Evolutionary conservation across 2,797 vertebrate species (phyloP).

Genomic region (Alosa sapidissima): DNA sequence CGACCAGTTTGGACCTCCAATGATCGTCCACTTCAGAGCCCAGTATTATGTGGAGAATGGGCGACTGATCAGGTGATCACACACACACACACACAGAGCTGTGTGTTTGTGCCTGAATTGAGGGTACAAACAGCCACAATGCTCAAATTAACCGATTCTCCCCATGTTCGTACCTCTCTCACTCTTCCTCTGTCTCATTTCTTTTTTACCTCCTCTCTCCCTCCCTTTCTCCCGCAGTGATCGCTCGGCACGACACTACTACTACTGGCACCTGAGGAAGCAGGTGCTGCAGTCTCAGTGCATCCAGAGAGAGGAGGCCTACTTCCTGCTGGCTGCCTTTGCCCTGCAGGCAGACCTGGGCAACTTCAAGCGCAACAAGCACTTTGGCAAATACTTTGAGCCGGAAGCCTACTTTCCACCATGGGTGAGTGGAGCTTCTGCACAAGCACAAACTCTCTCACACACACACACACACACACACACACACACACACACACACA

Average conservation of each 20-base stretch:
- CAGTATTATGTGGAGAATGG: slow-evolving; percentile 99
- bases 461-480: no score
- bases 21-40: slow-evolving; percentile 98
- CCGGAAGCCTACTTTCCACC: slow-evolving; percentile 94
- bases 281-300: slow-evolving; percentile 94
- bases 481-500: neutral
- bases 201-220: neutral
- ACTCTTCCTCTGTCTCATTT: neutral
- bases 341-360: slow-evolving; percentile 96
- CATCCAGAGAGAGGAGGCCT: slow-evolving; percentile 90
- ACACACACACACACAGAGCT: neutral
- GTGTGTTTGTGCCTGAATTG: neutral
- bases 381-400: slow-evolving; percentile 96
- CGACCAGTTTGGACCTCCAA: slow-evolving; percentile 96
- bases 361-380: slow-evolving; percentile 96
- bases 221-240: slow-evolving; percentile 71
- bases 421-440: slow-evolving; percentile 80
- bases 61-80: slow-evolving; percentile 84
- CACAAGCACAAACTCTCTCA: neutral
- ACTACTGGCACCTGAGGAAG: slow-evolving; percentile 98
- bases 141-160: neutral
- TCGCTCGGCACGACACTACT: slow-evolving; percentile 90
- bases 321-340: slow-evolving; percentile 95
- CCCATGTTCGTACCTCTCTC: neutral
- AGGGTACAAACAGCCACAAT: neutral